Conservation (phyloP, 2,797 vertebrate genomes). For the Spheniscus humboldti region DNA sequence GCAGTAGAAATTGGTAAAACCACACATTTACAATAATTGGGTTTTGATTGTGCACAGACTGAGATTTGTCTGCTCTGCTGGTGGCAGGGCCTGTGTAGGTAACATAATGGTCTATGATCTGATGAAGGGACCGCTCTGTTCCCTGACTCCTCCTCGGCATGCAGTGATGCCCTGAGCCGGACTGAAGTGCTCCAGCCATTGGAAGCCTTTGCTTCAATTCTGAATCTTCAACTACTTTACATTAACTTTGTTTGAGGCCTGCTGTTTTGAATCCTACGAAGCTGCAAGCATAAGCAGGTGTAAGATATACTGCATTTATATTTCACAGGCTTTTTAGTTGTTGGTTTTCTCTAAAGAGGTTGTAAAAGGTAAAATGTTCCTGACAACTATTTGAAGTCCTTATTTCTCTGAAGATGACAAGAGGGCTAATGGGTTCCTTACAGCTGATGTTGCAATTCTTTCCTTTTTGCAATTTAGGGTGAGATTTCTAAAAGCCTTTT, state of each 20-base stretch:
- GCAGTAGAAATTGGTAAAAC: background rate
- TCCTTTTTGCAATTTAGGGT: background rate
- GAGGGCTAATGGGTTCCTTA: background rate
- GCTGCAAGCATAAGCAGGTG: background rate
- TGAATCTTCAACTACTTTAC: background rate
- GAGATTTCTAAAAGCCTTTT: background rate
- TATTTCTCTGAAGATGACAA: background rate
- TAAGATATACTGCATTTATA: background rate
- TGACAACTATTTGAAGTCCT: background rate
- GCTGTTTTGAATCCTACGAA: background rate
- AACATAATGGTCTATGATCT: accelerated
- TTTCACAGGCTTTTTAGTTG: background rate
- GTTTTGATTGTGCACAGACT: background rate
- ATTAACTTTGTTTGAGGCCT: background rate
- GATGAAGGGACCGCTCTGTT: background rate
- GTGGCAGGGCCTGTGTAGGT: background rate
- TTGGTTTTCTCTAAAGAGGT: background rate
- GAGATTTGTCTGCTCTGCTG: background rate
- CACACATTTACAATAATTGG: background rate
- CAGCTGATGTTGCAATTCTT: background rate
- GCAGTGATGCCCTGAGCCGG: background rate
- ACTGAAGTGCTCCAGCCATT: background rate
- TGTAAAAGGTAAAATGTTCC: background rate
- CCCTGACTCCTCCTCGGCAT: background rate
- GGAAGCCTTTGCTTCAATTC: background rate